These are phyloP conservation scores for Aplochiton taeniatus DNA, from an alignment of 2,797 vertebrate genomes.

Conservation along the genomic window DNA sequence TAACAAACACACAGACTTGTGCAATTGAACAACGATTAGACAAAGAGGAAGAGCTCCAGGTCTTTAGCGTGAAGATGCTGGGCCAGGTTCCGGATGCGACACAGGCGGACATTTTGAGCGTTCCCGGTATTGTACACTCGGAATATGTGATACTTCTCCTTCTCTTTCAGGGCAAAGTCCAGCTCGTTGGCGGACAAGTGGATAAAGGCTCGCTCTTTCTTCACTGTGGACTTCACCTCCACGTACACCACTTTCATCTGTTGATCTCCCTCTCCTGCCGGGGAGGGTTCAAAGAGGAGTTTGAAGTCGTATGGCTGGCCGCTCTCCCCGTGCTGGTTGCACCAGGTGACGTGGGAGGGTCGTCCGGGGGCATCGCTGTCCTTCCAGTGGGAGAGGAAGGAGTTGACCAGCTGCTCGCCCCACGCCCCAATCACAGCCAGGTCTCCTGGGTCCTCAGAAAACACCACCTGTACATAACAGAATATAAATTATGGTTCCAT, in stretches of 20 bases:
- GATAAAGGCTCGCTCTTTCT: constrained; percentile 73
- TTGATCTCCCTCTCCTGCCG: neutral
- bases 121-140: constrained; percentile 77
- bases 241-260: constrained; percentile 60
- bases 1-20: too few species aligned
- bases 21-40: constrained; percentile 44
- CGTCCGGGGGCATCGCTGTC: constrained; percentile 45
- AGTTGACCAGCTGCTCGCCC: constrained; percentile 79
- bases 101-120: constrained; percentile 66
- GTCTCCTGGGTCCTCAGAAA: constrained; percentile 57
- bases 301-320: constrained; percentile 78
- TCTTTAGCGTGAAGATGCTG: constrained; percentile 79
- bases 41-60: constrained; percentile 74
- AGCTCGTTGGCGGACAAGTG: constrained; percentile 79
- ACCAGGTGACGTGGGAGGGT: constrained; percentile 69
- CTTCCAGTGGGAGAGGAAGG: constrained; percentile 75
- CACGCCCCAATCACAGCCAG: constrained; percentile 66
- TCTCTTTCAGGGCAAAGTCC: constrained; percentile 75
- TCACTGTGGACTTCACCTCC: constrained; percentile 78
- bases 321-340: constrained; percentile 72
- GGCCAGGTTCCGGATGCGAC: constrained; percentile 78
- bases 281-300: constrained; percentile 50
- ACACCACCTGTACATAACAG: constrained; percentile 57
- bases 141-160: constrained; percentile 73
- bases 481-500: neutral